A percentile compares a stretch with the other conserved stretches of the same genome.
phyloP scores from a whole-genome alignment of 1,140 invertebrate species.

The Nylanderia fulva region DNA sequence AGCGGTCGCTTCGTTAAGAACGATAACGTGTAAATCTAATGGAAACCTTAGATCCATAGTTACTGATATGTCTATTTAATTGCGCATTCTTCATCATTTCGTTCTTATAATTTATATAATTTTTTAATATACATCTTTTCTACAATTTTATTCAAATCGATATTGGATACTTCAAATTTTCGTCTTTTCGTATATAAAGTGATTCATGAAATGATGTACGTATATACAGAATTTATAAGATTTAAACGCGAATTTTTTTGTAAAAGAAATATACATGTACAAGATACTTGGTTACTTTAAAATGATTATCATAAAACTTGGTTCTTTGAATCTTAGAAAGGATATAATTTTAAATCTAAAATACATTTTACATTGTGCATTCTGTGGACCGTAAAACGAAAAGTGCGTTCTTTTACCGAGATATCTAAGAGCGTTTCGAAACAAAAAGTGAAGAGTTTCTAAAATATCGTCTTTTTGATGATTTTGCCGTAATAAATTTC shows the following conservation, averaged over 20 bases:
- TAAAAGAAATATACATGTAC: not conserved
- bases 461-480: not conserved
- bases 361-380: not conserved
- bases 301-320: not conserved
- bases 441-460: not conserved
- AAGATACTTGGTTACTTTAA: not conserved
- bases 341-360: not conserved
- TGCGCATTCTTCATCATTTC: not conserved
- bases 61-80: slow-evolving; percentile 26
- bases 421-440: not conserved
- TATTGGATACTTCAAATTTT: not conserved
- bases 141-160: not conserved
- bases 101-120: no score
- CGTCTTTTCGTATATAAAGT: not conserved
- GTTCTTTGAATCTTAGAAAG: not conserved
- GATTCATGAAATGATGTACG: no score
- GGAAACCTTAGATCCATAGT: not conserved
- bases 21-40: slow-evolving; percentile 7
- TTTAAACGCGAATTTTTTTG: no score
- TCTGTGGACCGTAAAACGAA: not conserved
- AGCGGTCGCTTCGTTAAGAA: slow-evolving; percentile 62
- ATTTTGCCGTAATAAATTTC: slow-evolving; percentile 6
- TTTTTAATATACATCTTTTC: no score
- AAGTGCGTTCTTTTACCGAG: not conserved
- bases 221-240: no score